Conservation (phyloP, 2,113 vertebrate species). For the Xiphophorus couchianus region DNA sequence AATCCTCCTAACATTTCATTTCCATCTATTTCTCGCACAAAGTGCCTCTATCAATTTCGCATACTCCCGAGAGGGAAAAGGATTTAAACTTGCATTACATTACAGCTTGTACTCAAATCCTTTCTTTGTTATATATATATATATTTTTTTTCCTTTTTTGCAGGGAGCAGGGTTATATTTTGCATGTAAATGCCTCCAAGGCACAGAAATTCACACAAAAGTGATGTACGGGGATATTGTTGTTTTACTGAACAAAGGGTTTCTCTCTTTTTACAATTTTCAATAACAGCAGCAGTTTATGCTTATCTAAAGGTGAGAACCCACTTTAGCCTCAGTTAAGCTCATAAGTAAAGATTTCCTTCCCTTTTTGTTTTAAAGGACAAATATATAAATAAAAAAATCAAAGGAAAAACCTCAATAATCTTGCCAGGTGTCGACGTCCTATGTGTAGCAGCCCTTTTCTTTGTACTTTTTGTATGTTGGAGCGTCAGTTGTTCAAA, state of each 20-base stretch:
- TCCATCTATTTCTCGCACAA: slow-evolving; percentile 11
- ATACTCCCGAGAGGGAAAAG: slow-evolving; percentile 44
- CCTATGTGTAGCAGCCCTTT: background rate
- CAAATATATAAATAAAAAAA: background rate
- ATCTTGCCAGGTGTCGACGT: background rate
- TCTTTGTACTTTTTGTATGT: slow-evolving; percentile 7
- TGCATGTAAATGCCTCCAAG: slow-evolving; percentile 42
- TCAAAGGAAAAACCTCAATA: background rate
- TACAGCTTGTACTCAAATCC: slow-evolving; percentile 48
- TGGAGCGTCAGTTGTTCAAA: slow-evolving; percentile 27
- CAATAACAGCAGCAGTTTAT: background rate
- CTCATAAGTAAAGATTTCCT: background rate
- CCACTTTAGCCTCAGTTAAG: background rate
- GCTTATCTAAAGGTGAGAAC: background rate
- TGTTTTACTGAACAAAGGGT: slow-evolving; percentile 20
- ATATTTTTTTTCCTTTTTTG: slow-evolving; percentile 20
- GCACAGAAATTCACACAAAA: slow-evolving; percentile 14
- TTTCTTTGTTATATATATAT: slow-evolving; percentile 30
- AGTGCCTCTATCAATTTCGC: slow-evolving; percentile 42
- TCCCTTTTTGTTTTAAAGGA: background rate
- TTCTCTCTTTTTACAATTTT: slow-evolving; percentile 3
- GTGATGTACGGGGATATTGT: slow-evolving; percentile 7
- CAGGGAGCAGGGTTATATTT: slow-evolving; percentile 41
- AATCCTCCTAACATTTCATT: slow-evolving; percentile 18
- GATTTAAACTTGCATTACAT: slow-evolving; percentile 59